Evolutionary conservation across 92 coral and sea anemone species (phyloP).

Genomic region (Umimayanthus kanabou): DNA sequence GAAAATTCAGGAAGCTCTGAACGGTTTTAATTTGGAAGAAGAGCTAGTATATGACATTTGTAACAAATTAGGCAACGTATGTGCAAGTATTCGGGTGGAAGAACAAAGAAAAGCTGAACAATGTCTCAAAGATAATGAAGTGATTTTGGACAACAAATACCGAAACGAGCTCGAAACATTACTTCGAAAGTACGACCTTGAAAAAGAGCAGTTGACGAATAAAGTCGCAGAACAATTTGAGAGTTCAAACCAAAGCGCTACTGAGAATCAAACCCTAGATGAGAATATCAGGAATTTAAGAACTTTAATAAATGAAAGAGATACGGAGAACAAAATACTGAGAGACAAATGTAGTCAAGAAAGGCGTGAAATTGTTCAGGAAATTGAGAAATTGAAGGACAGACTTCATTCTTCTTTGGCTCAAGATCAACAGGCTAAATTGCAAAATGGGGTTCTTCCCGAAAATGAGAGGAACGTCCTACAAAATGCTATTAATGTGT

Average conservation of each 20-base stretch:
- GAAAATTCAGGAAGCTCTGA: background rate
- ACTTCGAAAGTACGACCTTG: slow-evolving; percentile 57
- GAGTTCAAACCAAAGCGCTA: slow-evolving; percentile 52
- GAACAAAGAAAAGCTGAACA: slow-evolving; percentile 28
- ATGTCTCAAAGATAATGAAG: slow-evolving; percentile 26
- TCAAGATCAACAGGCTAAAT: background rate
- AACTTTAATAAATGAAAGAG: background rate
- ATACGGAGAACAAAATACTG: background rate
- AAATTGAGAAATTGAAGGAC: background rate
- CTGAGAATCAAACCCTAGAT: slow-evolving; percentile 44
- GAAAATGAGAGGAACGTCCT: background rate
- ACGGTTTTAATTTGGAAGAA: background rate
- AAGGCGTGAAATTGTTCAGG: slow-evolving; percentile 5
- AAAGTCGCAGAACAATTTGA: slow-evolving; percentile 61
- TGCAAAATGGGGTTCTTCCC: background rate
- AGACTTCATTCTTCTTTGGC: background rate
- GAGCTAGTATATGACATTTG: background rate
- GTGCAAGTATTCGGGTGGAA: slow-evolving; percentile 16
- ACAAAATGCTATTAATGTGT: background rate
- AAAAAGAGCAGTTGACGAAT: slow-evolving; percentile 53
- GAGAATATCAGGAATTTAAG: slow-evolving; percentile 1
- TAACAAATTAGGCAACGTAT: background rate
- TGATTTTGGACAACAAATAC: slow-evolving; percentile 34
- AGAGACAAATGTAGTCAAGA: background rate
- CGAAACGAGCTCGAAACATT: slow-evolving; percentile 40